phyloP scores from a whole-genome alignment of 1,140 invertebrate genomes.

The Dysdera silvatica region DNA sequence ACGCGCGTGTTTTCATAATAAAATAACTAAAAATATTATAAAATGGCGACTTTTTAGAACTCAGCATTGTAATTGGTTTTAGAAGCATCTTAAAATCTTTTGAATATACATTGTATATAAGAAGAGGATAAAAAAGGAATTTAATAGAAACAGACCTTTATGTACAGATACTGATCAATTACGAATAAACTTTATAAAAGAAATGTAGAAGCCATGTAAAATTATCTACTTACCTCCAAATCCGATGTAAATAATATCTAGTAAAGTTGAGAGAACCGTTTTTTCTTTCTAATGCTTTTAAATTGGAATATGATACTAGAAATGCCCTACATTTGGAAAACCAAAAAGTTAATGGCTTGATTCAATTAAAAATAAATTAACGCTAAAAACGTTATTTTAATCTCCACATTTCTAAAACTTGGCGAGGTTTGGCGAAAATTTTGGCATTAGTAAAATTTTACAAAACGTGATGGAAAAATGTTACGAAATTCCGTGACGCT shows the following conservation, averaged over 20 bases:
- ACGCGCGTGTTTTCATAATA: too few relatives aligned
- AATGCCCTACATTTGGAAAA: conserved; percentile 26
- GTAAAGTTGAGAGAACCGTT: conserved; percentile 16
- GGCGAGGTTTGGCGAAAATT: background rate
- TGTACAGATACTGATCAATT: too few relatives aligned
- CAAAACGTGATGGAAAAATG: background rate
- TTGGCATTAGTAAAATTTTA: background rate
- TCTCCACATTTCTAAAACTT: too few relatives aligned
- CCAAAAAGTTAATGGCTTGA: background rate
- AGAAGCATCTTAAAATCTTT: too few relatives aligned
- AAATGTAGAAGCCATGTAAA: background rate
- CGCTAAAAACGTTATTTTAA: too few relatives aligned
- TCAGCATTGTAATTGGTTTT: too few relatives aligned
- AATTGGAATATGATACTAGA: conserved; percentile 26
- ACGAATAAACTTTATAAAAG: background rate
- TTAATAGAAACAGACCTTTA: too few relatives aligned
- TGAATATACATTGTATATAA: too few relatives aligned
- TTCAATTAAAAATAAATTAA: too few relatives aligned
- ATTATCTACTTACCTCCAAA: conserved; percentile 22
- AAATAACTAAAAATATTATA: too few relatives aligned
- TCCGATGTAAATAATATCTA: conserved; percentile 23
- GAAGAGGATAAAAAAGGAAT: too few relatives aligned
- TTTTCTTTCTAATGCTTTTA: conserved; percentile 20
- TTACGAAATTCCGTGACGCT: background rate
- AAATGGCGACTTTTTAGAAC: too few relatives aligned